phyloP scores from a whole-genome alignment of 2,113 vertebrate species.

The Corvus moneduloides region DNA sequence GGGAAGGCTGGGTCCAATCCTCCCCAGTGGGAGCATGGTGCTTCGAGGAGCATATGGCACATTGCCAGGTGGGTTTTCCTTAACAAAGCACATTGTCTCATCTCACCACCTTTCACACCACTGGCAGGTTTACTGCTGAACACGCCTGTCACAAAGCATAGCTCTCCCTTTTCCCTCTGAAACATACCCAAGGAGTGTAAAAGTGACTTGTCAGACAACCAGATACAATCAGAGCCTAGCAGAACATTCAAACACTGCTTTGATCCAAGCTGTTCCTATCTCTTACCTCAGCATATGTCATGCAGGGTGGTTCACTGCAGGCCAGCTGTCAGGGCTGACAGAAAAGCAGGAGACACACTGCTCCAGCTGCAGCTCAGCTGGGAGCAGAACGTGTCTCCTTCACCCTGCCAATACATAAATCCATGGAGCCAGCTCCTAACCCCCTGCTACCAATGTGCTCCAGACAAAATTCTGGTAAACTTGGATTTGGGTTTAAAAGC shows the following conservation, averaged over 20 bases:
- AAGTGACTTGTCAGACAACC: neutral
- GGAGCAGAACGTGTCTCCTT: neutral
- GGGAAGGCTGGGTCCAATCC: neutral
- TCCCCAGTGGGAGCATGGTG: rapidly evolving
- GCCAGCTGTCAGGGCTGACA: neutral
- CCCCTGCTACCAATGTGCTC: neutral
- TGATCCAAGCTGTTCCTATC: neutral
- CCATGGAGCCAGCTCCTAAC: neutral
- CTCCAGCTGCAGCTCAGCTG: neutral
- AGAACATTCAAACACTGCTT: neutral
- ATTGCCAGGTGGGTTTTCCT: neutral
- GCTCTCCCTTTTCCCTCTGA: neutral
- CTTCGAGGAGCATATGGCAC: rapidly evolving
- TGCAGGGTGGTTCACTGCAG: neutral
- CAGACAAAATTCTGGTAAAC: neutral
- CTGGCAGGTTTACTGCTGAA: neutral
- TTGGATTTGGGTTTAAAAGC: neutral
- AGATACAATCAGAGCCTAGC: neutral
- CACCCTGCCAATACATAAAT: rapidly evolving
- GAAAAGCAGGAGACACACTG: neutral
- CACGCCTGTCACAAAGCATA: neutral
- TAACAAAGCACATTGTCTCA: neutral
- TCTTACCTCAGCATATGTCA: neutral
- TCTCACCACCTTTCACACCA: neutral
- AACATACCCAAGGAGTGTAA: neutral